Conservation (phyloP, 2,113 vertebrate species). For the Empidonax traillii region DNA sequence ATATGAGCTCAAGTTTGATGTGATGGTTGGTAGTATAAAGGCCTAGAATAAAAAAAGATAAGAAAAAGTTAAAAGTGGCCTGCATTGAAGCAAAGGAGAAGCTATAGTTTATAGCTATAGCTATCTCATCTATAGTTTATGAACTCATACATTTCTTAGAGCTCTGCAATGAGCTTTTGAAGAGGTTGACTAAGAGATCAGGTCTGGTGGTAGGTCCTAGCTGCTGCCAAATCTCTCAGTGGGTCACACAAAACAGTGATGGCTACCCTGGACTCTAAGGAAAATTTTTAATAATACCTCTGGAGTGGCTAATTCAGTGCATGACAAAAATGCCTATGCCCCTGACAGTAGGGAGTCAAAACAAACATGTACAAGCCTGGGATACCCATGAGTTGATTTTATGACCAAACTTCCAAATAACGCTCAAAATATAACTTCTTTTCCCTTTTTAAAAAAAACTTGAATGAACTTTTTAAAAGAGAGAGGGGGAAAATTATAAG, state of each 20-base stretch:
- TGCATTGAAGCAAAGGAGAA: not conserved
- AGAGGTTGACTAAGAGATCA: not conserved
- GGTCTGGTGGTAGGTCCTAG: not conserved
- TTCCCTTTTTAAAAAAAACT: not conserved
- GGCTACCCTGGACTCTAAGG: not conserved
- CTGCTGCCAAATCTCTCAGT: not conserved
- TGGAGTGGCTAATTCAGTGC: not conserved
- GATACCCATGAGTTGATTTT: not conserved
- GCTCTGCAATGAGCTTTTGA: not conserved
- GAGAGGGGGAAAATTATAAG: not conserved
- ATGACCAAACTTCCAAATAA: constrained; percentile 7
- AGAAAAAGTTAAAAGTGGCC: not conserved
- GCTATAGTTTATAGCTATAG: too few species aligned
- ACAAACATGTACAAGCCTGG: not conserved
- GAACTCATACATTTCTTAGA: not conserved
- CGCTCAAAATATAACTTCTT: not conserved
- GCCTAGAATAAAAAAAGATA: not conserved
- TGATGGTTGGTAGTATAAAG: not conserved
- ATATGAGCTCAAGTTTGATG: not conserved
- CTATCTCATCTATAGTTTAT: not conserved
- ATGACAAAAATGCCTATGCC: not conserved
- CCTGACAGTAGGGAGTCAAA: not conserved
- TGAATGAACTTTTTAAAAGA: not conserved
- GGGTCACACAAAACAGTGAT: not conserved
- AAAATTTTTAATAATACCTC: not conserved